These are phyloP conservation scores for Sebastes cheni DNA, from an alignment of 2,797 vertebrate genomes.

Conservation along the genomic window DNA sequence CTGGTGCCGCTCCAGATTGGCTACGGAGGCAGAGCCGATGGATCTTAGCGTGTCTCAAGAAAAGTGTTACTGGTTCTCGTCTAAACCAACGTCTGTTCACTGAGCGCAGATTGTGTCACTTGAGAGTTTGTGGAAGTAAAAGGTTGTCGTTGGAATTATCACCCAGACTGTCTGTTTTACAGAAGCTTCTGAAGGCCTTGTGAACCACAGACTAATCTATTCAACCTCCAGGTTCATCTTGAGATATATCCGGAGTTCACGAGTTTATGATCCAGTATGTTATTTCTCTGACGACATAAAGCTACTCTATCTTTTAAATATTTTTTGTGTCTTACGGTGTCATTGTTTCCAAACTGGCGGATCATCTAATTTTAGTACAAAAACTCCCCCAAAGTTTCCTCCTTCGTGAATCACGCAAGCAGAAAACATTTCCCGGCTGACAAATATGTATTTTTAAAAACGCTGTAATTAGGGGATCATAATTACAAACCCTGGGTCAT, in stretches of 20 bases:
- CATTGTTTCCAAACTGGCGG: not conserved
- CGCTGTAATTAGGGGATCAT: constrained; percentile 44
- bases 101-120: constrained; percentile 30
- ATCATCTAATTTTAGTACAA: not conserved
- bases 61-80: constrained; percentile 55
- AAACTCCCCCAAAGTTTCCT: not conserved
- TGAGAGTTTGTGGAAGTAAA: constrained; percentile 35
- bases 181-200: not conserved
- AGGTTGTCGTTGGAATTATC: constrained; percentile 26
- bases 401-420: not conserved
- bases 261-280: not conserved
- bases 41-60: constrained; percentile 25
- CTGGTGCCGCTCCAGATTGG: constrained; percentile 61
- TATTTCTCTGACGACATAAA: not conserved
- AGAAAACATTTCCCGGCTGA: constrained; percentile 13
- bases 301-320: not conserved
- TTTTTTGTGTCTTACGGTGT: not conserved
- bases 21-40: constrained; percentile 31
- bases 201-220: not conserved
- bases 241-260: too few species aligned
- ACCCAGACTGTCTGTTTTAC: constrained; percentile 22
- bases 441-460: constrained; percentile 36
- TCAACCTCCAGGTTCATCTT: not conserved
- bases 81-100: constrained; percentile 42
- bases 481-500: constrained; percentile 50